A percentile compares a stretch with the other conserved stretches of the same genome.
These are phyloP conservation scores for Dynastes grantii DNA, from an alignment of 2,888 invertebrate species.

Conservation along the genomic window DNA sequence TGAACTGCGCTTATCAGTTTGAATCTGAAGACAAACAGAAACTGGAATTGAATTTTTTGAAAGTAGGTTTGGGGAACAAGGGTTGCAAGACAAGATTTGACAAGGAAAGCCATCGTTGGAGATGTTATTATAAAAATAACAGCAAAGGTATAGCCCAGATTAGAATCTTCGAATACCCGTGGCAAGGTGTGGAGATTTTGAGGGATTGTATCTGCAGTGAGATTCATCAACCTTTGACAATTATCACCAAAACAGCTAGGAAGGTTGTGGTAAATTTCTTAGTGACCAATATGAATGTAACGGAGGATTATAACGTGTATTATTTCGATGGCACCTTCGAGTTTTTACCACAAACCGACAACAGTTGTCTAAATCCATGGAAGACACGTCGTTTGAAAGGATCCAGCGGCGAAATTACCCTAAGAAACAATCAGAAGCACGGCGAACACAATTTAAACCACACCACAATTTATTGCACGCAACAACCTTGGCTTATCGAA, in stretches of 20 bases:
- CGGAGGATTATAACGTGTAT: conserved; percentile 86
- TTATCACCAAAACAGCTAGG: conserved; percentile 80
- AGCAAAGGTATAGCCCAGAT: conserved; percentile 64
- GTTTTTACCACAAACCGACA: conserved; percentile 76
- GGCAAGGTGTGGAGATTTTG: conserved; percentile 78
- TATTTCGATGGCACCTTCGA: conserved; percentile 84
- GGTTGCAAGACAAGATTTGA: conserved; percentile 80
- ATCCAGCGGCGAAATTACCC: conserved; percentile 82
- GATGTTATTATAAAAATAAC: conserved; percentile 73
- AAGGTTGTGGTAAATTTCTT: conserved; percentile 83
- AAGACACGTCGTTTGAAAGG: conserved; percentile 79
- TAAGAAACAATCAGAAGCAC: conserved; percentile 75
- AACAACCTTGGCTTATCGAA: conserved; percentile 85
- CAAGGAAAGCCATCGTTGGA: conserved; percentile 79
- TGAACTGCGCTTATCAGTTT: conserved; percentile 84
- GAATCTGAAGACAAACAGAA: conserved; percentile 81
- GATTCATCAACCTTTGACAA: conserved; percentile 77
- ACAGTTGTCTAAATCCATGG: conserved; percentile 78
- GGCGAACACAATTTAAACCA: conserved; percentile 74
- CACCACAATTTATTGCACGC: conserved; percentile 74
- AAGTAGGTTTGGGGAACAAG: conserved; percentile 80
- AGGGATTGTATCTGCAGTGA: conserved; percentile 84
- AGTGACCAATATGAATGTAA: conserved; percentile 85
- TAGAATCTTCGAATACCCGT: conserved; percentile 79
- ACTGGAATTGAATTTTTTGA: conserved; percentile 80